These are phyloP conservation scores for Drosophila funebris DNA, from an alignment of 1,140 invertebrate species.

Conservation along the genomic window DNA sequence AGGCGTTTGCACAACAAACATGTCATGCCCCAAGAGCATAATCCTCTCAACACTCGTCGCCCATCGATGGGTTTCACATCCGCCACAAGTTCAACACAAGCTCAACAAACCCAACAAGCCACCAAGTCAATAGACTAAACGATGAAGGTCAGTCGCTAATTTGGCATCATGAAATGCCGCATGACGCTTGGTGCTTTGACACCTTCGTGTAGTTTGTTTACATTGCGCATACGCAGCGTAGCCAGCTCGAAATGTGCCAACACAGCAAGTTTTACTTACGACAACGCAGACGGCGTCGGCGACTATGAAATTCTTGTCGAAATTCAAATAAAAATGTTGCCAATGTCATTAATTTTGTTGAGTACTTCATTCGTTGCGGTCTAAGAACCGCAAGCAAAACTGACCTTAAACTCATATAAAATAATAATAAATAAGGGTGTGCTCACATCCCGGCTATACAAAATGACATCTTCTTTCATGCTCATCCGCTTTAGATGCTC, in stretches of 20 bases:
- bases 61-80: slow-evolving; percentile 64
- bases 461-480: slow-evolving; percentile 10
- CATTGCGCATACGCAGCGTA: slow-evolving; percentile 64
- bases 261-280: slow-evolving; percentile 22
- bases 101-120: slow-evolving; percentile 1
- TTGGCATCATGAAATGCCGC: slow-evolving; percentile 7
- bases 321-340: slow-evolving; percentile 33
- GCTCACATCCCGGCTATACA: neutral
- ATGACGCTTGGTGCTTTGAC: slow-evolving; percentile 29
- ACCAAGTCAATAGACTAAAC: slow-evolving; percentile 56
- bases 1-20: slow-evolving; percentile 3
- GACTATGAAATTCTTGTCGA: slow-evolving; percentile 31
- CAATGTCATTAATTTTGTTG: slow-evolving; percentile 49
- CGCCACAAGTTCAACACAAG: slow-evolving; percentile 10
- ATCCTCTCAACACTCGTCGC: slow-evolving; percentile 10
- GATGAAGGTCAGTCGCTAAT: slow-evolving; percentile 20
- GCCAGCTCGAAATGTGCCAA: slow-evolving; percentile 16
- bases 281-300: neutral
- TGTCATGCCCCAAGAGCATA: slow-evolving; percentile 11
- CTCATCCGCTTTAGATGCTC: slow-evolving; percentile 96
- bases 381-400: slow-evolving; percentile 18
- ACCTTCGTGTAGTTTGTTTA: slow-evolving; percentile 42
- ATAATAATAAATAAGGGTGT: neutral
- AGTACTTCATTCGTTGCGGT: slow-evolving; percentile 39
- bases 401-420: slow-evolving; percentile 52